Base-by-base conservation (phyloP, 2,113 vertebrate species). In the Bostrychus sinensis region DNA sequence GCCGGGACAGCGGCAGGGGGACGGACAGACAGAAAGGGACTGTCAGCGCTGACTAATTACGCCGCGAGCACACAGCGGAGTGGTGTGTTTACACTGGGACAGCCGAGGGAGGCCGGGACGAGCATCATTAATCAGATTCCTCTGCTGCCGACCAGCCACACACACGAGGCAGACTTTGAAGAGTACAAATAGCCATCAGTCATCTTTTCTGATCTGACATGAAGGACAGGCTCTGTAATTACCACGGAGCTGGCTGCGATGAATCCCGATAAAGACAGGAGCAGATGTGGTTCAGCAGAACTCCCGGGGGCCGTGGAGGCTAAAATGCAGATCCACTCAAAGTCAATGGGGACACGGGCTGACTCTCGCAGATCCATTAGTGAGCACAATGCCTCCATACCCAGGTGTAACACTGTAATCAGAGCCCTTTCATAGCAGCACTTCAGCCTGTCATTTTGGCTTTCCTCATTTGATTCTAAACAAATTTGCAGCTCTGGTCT, bases 31-130 rank as follows among this genome's bases (percentile, higher is more conserved):
- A 79, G 77, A 80, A 66, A 71, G 66, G 75, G 72, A 70, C 72
- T 89, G 85, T 86, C 86, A 84, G 65, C 36, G 38, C 81, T 90
- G 87, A 89, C 84, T 90, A 90, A 90, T 89, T 89, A 81, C 75
- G 73, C 80, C 62, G 75, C 82, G 57, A 85, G 77, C 76, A 71
- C 86, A 84, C 85, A 78, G 87, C 85, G 81, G 85, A 87, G 81
- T 82, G 78, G 41, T 81, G 83, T 89, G 85, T 90, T 89, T 90
- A 88, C 82, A 86, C 82, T 82, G 79, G 78, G 80, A 85, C 80
- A 84, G 83, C 85, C 75, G 65, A 79, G 62, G 62, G 82, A 82
- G 74, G 73, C 72, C 3, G 42, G 75, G 80, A 85, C 83, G 80
- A 85, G 83, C 78, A 67, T 80, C 88, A 89, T 89, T 85, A 86